Base-by-base conservation (phyloP, 2,113 vertebrate genomes). In the Sinosuthora webbiana region DNA sequence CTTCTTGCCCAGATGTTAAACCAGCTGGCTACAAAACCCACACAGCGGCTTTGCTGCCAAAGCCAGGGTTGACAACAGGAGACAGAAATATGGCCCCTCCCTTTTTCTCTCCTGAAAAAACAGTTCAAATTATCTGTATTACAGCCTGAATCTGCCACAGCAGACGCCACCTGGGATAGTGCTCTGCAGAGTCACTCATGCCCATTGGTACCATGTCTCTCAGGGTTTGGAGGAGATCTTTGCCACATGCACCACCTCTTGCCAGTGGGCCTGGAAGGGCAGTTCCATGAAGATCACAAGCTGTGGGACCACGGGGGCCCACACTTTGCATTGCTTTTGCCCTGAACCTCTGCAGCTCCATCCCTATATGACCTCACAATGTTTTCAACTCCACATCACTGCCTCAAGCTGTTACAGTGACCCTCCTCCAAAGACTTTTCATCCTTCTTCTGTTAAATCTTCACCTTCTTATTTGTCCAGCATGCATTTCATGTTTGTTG, bases 1-100 rank as follows among this genome's bases (percentile, higher is more conserved):
- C 21, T 83, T 37, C 55, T 85, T 53, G 24, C 59, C 78, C 74
- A 87, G 75, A 80, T 82, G 70, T 85, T 94, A 87, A 94, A 70
- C 67, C 59, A 84, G 75, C 63, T 89, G 83, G 59, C 88, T 88
- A 50, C 0, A 0, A 86, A 85, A 39, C 35, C 23, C 82, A 91
- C 68, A 55, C 24, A 55, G 44, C 86, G 47, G 25, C 21, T 93
- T 90, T 88, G 76, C 74, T 81, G 45, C 50, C 82, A 90, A 90
- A 80, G 45, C 35, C 50, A 33, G 39, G 16, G 35, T 10, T 92
- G 82, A 88, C 2, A 2, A 49, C 17, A 65, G 57, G 44, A 89
- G 31, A n/a, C 30, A 21, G 35, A 93, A 52, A 70, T 30, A 47
- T 9, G 27, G 71, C 47, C 27, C 47, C 59, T 86, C 70, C 50